Evolutionary conservation across 2,888 invertebrate genomes (phyloP), one percentile per base, ranked within the genome.

Genomic region (Drosophila anceps): DNA sequence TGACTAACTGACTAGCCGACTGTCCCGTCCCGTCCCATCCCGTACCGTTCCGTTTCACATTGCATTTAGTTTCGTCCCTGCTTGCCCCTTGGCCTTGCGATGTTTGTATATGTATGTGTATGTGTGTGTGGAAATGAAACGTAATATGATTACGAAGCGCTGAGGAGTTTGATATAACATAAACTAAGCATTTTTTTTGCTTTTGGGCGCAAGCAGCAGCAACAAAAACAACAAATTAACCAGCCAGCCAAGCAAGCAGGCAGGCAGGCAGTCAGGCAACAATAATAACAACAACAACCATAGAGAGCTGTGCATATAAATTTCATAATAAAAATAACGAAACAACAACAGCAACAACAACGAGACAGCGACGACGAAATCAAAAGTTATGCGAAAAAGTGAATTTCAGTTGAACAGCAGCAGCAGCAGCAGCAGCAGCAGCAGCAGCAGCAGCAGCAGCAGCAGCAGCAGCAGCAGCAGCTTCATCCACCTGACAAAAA

Each of bases 311-410:
- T 70, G 59, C 66, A 80, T 77, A 73, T 74, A 70, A 51, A 80
- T 88, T 81, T 88, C 79, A 84, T 81, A 84, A 84, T 82, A 84
- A 77, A 75, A 80, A 68, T 58, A 80, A 76, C 69, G 48, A 55
- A 70, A 77, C 80, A 67, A 39, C 67, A 57, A 39, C 57, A 43
- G 33, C 57, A 44, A 43, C 57, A 46, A 48, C 43, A 29, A 44
- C 53, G 15, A 59, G 61, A 57, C 59, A 62, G 58, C 69, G 53
- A 70, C 76, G 66, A 72, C 71, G 69, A 82, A 86, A 81, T 71
- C 68, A 86, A 88, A 83, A 88, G 81, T 83, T 83, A 71, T 81
- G 76, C 76, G 76, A 81, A 82, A 83, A 88, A 88, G 73, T 82
- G 70, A 84, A 84, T 87, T 82, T 76, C 51, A 81, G 73, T 68